phyloP scores from a whole-genome alignment of 2,797 vertebrate species.

The Acanthurus leucopareius region DNA sequence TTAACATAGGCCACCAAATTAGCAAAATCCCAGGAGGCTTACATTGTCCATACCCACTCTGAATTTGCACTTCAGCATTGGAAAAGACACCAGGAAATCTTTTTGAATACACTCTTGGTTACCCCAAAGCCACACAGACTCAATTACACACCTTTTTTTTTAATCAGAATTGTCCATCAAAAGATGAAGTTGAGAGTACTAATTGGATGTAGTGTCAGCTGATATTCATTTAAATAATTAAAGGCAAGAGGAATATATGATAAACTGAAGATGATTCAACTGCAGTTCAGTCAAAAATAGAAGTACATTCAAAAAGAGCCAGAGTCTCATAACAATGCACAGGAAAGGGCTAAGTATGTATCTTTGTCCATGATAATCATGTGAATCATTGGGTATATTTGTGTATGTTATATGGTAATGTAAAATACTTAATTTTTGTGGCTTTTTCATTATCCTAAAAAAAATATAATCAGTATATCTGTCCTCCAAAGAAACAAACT shows the following conservation, averaged over 20 bases:
- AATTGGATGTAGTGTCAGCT: neutral
- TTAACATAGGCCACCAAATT: neutral
- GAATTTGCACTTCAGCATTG: slow-evolving; percentile 11
- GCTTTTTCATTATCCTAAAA: neutral
- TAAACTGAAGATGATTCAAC: neutral
- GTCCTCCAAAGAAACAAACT: neutral
- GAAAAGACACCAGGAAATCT: slow-evolving; percentile 4
- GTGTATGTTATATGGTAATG: neutral
- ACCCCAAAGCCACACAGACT: neutral
- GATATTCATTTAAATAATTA: neutral
- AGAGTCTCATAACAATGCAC: neutral
- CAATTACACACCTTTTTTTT: neutral
- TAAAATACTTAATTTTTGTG: neutral
- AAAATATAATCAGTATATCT: neutral
- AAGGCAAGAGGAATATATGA: neutral
- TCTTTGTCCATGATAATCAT: no score
- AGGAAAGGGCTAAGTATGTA: slow-evolving; percentile 16
- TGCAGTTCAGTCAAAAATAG: neutral
- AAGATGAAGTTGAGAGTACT: neutral
- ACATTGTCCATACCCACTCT: neutral
- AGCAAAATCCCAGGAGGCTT: neutral
- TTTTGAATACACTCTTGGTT: neutral
- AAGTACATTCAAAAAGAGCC: neutral
- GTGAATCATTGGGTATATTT: no score
- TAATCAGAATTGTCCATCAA: neutral